Conservation (phyloP, 2,888 invertebrate species). For the Sinodicranocentrus sp. region DNA sequence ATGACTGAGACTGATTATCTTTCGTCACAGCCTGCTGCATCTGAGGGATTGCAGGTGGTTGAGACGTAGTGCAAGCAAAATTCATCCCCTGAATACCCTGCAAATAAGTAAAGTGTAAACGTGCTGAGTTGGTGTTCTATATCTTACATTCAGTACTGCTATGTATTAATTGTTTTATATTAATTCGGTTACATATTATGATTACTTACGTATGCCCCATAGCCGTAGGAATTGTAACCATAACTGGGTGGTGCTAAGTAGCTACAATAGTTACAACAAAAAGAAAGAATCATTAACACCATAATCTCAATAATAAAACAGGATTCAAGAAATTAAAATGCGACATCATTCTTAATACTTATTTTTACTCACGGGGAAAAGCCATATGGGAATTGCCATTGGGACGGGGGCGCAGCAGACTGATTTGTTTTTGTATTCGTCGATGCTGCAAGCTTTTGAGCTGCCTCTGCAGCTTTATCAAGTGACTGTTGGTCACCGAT, state of each 20-base stretch:
- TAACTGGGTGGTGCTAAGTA: constrained; percentile 68
- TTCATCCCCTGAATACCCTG: constrained; percentile 75
- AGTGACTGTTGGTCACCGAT: constrained; percentile 63
- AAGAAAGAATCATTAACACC: no score
- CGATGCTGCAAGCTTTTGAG: constrained; percentile 75
- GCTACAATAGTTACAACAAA: constrained; percentile 45
- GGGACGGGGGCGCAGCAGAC: constrained; percentile 50
- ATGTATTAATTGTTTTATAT: constrained; percentile 1
- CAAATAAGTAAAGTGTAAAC: constrained; percentile 24
- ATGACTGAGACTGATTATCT: constrained; percentile 6
- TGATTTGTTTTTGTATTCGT: constrained; percentile 68
- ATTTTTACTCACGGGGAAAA: constrained; percentile 73
- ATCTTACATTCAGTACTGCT: no score
- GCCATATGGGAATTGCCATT: constrained; percentile 68
- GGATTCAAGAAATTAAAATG: not conserved
- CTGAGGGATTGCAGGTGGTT: constrained; percentile 72
- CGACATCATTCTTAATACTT: no score
- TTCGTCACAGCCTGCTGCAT: constrained; percentile 61
- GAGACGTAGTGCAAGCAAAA: constrained; percentile 70
- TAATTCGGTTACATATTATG: not conserved
- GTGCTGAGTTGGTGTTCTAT: no score
- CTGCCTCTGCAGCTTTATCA: constrained; percentile 74
- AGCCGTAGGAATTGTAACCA: constrained; percentile 51
- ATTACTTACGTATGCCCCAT: constrained; percentile 68
- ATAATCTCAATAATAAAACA: not conserved